phyloP scores from a whole-genome alignment of 35 echinoderm and acorn worm species.

The Eucidaris tribuloides region DNA sequence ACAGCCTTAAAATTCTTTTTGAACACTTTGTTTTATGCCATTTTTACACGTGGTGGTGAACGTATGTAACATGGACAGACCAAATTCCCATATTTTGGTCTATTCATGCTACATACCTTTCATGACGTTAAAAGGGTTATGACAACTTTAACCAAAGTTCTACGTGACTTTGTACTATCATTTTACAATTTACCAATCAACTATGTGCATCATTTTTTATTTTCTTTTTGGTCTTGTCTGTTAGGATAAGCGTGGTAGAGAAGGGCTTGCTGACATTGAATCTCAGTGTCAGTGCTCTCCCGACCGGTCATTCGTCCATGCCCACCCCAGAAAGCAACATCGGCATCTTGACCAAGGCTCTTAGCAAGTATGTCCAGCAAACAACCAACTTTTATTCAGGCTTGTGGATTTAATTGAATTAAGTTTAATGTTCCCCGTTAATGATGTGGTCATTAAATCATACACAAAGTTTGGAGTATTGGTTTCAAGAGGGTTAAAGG shows the following conservation, averaged over 20 bases:
- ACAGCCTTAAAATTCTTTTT: too few species aligned
- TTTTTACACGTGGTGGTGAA: too few species aligned
- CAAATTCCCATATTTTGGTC: background rate
- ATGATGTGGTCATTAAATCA: too few species aligned
- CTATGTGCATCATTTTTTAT: background rate
- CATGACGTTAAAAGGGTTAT: background rate
- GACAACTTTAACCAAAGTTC: background rate
- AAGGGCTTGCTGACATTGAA: slow-evolving; percentile 68
- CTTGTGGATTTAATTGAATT: too few species aligned
- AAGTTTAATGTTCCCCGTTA: too few species aligned
- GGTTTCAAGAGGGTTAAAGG: too few species aligned
- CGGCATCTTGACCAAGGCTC: slow-evolving; percentile 65
- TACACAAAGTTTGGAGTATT: too few species aligned
- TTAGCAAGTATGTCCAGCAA: slow-evolving; percentile 69
- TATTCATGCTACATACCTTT: background rate
- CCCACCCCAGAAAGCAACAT: slow-evolving; percentile 76
- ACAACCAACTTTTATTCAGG: too few species aligned
- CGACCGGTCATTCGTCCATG: slow-evolving; percentile 87
- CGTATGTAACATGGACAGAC: too few species aligned
- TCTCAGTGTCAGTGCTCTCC: slow-evolving; percentile 51
- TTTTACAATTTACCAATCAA: background rate
- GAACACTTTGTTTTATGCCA: too few species aligned
- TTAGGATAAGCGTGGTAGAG: slow-evolving; percentile 73
- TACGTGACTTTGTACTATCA: background rate
- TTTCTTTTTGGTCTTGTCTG: background rate